phyloP scores from a whole-genome alignment of 30 jellyfish, hydroid and myxozoan species.

The Morbakka virulenta region DNA sequence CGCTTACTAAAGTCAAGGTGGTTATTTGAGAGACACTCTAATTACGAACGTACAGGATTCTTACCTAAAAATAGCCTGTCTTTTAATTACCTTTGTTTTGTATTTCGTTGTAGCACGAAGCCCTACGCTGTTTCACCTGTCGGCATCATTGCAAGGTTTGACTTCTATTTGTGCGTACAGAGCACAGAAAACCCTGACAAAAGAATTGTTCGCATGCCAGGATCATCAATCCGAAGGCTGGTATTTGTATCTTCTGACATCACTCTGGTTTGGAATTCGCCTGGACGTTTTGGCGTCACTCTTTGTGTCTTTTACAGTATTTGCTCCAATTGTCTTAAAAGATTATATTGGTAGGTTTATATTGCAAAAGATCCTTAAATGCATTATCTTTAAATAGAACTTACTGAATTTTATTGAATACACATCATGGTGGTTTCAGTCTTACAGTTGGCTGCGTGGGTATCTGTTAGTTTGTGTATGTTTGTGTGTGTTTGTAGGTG shows the following conservation, averaged over 20 bases:
- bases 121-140: constrained; percentile 65
- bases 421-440: no score
- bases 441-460: no score
- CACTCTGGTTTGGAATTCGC: constrained; percentile 72
- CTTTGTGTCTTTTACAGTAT: constrained; percentile 13
- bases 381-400: background rate
- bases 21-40: no score
- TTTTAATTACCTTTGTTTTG: no score
- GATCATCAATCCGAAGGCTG: constrained; percentile 74
- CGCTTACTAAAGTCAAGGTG: no score
- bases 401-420: no score
- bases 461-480: no score
- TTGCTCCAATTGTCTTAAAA: constrained; percentile 47
- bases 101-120: constrained; percentile 69
- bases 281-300: constrained; percentile 45
- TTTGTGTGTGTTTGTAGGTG: no score
- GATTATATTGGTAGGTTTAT: constrained; percentile 56
- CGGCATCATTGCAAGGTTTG: constrained; percentile 72
- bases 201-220: constrained; percentile 64
- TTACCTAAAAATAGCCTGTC: no score
- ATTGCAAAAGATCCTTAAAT: background rate
- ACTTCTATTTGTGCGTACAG: constrained; percentile 57
- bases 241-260: constrained; percentile 24
- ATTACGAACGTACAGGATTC: no score
- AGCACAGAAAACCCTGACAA: constrained; percentile 16